Evolutionary conservation across 2,888 invertebrate genomes (phyloP).

Genomic region (Abrostola triplasia): DNA sequence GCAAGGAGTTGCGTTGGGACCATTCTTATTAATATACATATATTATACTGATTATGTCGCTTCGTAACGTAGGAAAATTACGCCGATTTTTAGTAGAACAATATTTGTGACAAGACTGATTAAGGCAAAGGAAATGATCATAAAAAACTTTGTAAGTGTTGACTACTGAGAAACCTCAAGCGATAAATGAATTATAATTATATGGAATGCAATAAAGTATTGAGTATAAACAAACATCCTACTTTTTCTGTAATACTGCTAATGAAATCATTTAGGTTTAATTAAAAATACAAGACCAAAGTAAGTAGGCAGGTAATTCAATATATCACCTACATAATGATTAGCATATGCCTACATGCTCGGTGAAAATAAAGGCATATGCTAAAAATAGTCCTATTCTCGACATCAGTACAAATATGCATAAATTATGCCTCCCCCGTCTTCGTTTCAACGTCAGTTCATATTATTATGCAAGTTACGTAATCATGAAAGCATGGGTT

Average conservation of each 20-base stretch:
- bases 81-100: too few species aligned
- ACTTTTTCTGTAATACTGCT: too few species aligned
- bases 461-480: background rate
- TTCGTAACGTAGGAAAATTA: too few species aligned
- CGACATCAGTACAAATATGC: background rate
- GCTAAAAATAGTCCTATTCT: constrained; percentile 3
- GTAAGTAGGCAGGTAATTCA: background rate
- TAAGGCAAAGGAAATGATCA: too few species aligned
- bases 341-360: background rate
- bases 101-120: too few species aligned
- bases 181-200: too few species aligned
- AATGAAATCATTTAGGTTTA: background rate
- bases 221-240: too few species aligned
- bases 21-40: background rate
- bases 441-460: background rate
- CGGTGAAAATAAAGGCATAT: background rate
- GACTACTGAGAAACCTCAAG: too few species aligned
- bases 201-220: too few species aligned
- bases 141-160: too few species aligned
- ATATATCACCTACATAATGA: background rate
- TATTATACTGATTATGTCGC: background rate
- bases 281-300: background rate
- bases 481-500: background rate
- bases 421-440: background rate
- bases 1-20: background rate